Evolutionary conservation across 1,140 invertebrate species (phyloP), one percentile per base, ranked within the genome.

Genomic region (Achatina immaculata): DNA sequence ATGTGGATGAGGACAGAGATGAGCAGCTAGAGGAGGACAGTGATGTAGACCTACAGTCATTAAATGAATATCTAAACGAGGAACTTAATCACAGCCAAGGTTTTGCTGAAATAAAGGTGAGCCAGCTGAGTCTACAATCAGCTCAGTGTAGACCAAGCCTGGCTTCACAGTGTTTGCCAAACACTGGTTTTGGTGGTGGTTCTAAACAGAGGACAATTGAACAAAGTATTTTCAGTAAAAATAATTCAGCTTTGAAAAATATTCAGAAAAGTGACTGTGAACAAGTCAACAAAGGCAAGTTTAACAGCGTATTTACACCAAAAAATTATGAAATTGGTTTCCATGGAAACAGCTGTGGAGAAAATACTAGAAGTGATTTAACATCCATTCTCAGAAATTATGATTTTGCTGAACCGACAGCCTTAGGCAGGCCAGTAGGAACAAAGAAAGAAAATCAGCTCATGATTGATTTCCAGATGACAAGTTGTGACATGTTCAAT

Each of bases 401-500:
- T 68, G 48, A 55, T 7, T 55, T 55, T 7, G 21, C 7, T 2
- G 3, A 24, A 2, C 48, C 43, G 7, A 45, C 43, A 21, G 19
- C 48, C 24, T 6, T 24, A 55, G 19, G 11, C 34, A 21, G 3
- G 19, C 38, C 16, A 68, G 65, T 2, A 19, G 65, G 65, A 16
- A 2, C 1, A 14, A 31, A 31, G n/a, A 68, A 68, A 31, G 31
- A 40, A 34, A 68, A 40, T 3, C 38, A 40, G 19, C 65, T 9
- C n/a, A 19, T 34, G 65, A 36, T 68, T 40, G 65, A 68, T n/a
- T 34, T 40, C 65, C 65, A 36, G 65, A 68, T 68, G 31, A 68
- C 31, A 40, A 34, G 31, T 34, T 73, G 69, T 16, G 42, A 38
- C 9, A 40, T 73, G n/a, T 73, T 42, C 7, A 42, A 38, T 34